Base-by-base conservation (phyloP, 1,140 invertebrate species). In the Spodoptera litura region DNA sequence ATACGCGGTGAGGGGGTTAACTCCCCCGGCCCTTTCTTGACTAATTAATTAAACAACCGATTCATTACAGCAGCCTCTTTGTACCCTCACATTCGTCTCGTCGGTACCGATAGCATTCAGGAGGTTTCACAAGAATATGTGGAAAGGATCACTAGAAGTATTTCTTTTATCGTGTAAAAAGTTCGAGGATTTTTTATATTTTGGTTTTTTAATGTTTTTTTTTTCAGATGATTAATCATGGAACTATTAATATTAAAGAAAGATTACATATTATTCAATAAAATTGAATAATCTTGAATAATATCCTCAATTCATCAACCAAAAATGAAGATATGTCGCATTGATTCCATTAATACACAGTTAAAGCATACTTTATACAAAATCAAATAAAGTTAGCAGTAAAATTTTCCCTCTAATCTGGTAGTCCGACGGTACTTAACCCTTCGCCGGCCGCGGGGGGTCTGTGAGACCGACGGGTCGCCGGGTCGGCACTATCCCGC, bases 1-100 rank as follows among this genome's bases (percentile, higher is more conserved):
- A 91, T 86, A 91, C 88, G 88, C 82, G 80, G 81, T 78, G 84
- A 80, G 81, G 79, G 78, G 83, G 81, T 79, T 61, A 66, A 68
- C 73, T 80, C 61, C 76, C 83, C 79, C 77, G 64, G 87, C 91
- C 93, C 93, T 94, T 95, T 94, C 93, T 95, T 94, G 91, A 91
- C 92, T 95, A 95, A 95, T 95, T 95, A 95, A 95, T 95, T 94
- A 94, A 93, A 93, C 93, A 93, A 91, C 91, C 92, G 91, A 94
- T 95, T 95, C 94, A 94, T 94, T 95, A 95, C 90, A 90, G 87
- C 88, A 90, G 86, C 92, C 89, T 92, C 91, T 94, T 93, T 94
- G 92, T 92, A 79, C 91, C 91, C 91, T 91, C 87, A 91, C 91
- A 93, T 94, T 91, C 91, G 91, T 93, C 91, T 92, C 88, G 83